Evolutionary conservation across 2,888 invertebrate species (phyloP).

Genomic region (Colletes collaris): DNA sequence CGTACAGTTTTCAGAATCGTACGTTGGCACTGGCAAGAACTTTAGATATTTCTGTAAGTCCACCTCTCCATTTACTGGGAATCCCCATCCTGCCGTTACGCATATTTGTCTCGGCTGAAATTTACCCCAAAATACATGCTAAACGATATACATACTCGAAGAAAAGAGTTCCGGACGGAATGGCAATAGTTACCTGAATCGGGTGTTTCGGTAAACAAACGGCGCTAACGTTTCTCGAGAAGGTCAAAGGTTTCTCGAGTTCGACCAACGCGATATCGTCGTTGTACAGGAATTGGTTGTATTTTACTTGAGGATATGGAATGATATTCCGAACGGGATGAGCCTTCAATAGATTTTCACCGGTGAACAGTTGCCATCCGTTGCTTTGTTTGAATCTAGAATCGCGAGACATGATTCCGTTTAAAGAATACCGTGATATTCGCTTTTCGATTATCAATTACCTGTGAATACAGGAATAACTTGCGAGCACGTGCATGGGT

Average conservation of each 20-base stretch:
- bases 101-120: slow-evolving; percentile 84
- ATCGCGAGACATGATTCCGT: not conserved
- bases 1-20: slow-evolving; percentile 85
- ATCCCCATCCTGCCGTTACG: slow-evolving; percentile 86
- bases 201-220: slow-evolving; percentile 84
- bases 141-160: not conserved
- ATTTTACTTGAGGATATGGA: slow-evolving; percentile 86
- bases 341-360: slow-evolving; percentile 75
- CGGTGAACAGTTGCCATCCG: slow-evolving; percentile 79
- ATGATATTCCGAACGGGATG: slow-evolving; percentile 83
- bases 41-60: slow-evolving; percentile 84
- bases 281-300: slow-evolving; percentile 85
- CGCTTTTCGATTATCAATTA: slow-evolving; percentile 43
- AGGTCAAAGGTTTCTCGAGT: slow-evolving; percentile 83
- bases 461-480: slow-evolving; percentile 82
- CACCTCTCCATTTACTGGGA: slow-evolving; percentile 80
- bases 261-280: slow-evolving; percentile 86
- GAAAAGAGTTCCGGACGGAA: not conserved
- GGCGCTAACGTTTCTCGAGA: slow-evolving; percentile 85
- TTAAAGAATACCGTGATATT: not conserved
- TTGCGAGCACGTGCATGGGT: slow-evolving; percentile 81
- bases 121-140: slow-evolving; percentile 6
- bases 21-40: slow-evolving; percentile 85
- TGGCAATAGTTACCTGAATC: slow-evolving; percentile 72
- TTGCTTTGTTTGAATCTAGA: slow-evolving; percentile 76